Evolutionary conservation across 2,113 vertebrate genomes (phyloP).

Genomic region (Plotosus lineatus): DNA sequence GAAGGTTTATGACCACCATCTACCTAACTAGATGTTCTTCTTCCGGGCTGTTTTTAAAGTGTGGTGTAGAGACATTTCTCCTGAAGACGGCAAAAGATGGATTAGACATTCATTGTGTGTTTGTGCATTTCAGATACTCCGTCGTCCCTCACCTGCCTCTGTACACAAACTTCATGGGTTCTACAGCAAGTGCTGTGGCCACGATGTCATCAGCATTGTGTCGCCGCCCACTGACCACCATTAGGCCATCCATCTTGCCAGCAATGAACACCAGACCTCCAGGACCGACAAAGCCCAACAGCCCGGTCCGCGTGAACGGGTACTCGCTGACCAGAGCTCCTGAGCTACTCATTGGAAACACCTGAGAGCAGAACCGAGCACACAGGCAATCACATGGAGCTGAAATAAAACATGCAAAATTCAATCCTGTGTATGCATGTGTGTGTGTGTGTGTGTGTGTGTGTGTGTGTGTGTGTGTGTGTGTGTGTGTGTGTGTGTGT

Average conservation of each 20-base stretch:
- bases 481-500: neutral
- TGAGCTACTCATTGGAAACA: conserved; percentile 88
- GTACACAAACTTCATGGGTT: conserved; percentile 99
- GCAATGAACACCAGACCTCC: conserved; percentile 96
- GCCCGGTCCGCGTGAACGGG: conserved; percentile 91
- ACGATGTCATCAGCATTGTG: conserved; percentile 98
- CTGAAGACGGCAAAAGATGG: too few relatives aligned
- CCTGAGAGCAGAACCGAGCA: conserved; percentile 68
- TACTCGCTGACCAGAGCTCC: conserved; percentile 94
- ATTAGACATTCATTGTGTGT: too few relatives aligned
- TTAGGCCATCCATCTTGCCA: conserved; percentile 99
- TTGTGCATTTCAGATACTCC: neutral
- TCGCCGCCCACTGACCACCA: conserved; percentile 94
- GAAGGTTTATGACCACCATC: too few relatives aligned
- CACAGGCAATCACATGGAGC: neutral
- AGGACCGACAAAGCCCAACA: conserved; percentile 94
- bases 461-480: neutral
- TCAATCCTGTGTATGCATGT: neutral
- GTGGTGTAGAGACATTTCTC: too few relatives aligned
- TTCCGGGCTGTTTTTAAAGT: too few relatives aligned
- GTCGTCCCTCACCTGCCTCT: conserved; percentile 83
- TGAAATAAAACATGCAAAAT: neutral
- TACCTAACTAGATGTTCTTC: too few relatives aligned
- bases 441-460: neutral
- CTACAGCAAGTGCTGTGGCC: conserved; percentile 93